Conservation (phyloP, 2,888 invertebrate genomes). For the Cephalotes varians region DNA sequence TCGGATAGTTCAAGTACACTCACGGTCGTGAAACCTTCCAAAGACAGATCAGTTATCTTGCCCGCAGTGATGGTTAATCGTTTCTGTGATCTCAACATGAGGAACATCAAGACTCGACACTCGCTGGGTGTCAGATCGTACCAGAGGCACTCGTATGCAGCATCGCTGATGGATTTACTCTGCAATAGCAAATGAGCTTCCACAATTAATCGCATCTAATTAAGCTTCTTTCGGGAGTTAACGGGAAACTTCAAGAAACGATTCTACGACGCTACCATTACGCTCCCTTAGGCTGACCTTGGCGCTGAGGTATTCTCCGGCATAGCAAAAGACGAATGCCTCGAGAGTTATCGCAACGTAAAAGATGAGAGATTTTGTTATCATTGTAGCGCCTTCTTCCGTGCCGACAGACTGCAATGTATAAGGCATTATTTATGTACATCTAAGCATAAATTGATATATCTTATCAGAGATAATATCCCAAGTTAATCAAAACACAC, state of each 20-base stretch:
- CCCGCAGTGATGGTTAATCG: slow-evolving; percentile 51
- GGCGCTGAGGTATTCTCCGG: slow-evolving; percentile 71
- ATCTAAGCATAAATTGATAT: not conserved
- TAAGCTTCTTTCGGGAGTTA: not conserved
- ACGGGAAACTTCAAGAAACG: not conserved
- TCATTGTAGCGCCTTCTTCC: slow-evolving; percentile 1
- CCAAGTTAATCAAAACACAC: not conserved
- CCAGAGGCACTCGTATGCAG: slow-evolving; percentile 66
- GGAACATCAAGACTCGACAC: slow-evolving; percentile 56
- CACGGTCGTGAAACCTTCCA: slow-evolving; percentile 54
- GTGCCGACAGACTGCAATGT: slow-evolving; percentile 52
- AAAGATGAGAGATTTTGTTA: slow-evolving; percentile 59
- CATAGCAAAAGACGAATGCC: slow-evolving; percentile 66
- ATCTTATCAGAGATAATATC: not conserved
- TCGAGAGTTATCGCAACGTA: slow-evolving; percentile 65
- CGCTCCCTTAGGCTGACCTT: slow-evolving; percentile 61
- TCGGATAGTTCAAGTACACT: not conserved
- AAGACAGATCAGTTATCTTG: slow-evolving; percentile 44
- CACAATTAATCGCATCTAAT: slow-evolving; percentile 33
- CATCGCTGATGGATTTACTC: slow-evolving; percentile 63
- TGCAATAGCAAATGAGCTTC: slow-evolving; percentile 39
- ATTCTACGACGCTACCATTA: slow-evolving; percentile 44
- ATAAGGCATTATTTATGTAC: not conserved
- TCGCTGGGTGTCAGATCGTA: slow-evolving; percentile 60
- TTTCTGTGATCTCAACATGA: slow-evolving; percentile 60